A percentile compares a stretch with the other conserved stretches of the same genome.
phyloP scores from a whole-genome alignment of 2,113 vertebrate genomes.

The Hiodon alosoides region DNA sequence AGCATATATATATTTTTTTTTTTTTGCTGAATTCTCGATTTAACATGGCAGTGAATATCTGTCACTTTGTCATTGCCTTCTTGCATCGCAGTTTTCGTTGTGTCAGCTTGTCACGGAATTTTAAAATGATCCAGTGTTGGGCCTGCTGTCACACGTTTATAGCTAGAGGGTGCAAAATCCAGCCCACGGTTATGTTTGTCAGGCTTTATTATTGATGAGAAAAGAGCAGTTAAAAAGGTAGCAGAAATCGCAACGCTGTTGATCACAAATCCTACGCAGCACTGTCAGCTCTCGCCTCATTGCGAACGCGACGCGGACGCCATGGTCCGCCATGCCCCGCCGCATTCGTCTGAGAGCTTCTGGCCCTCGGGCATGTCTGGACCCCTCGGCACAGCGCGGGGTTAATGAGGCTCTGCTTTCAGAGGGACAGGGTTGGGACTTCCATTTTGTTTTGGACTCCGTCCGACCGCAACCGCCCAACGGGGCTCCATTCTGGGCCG shows the following conservation, averaged over 20 bases:
- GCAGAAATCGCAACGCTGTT: background rate
- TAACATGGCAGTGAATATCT: no score
- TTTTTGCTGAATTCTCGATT: no score
- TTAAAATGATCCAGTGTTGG: slow-evolving; percentile 6
- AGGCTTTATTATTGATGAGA: background rate
- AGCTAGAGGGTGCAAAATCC: background rate
- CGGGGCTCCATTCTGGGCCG: background rate
- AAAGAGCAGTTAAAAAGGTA: background rate
- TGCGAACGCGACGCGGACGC: background rate
- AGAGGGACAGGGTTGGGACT: no score
- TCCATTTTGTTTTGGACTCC: background rate
- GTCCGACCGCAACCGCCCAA: background rate
- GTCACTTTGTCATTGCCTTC: background rate
- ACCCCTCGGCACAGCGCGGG: no score
- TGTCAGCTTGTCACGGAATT: background rate
- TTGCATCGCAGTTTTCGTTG: no score
- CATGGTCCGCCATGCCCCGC: no score
- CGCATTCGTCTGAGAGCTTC: no score
- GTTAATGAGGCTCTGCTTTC: no score
- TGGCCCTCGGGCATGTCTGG: no score
- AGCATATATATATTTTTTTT: no score
- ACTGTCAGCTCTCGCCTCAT: background rate
- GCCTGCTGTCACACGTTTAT: background rate
- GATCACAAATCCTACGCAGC: background rate
- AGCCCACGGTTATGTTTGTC: background rate